A percentile compares a stretch with the other conserved stretches of the same genome.
Evolutionary conservation across 2,888 invertebrate species (phyloP).

Genomic region (Meliscaeva auricollis): DNA sequence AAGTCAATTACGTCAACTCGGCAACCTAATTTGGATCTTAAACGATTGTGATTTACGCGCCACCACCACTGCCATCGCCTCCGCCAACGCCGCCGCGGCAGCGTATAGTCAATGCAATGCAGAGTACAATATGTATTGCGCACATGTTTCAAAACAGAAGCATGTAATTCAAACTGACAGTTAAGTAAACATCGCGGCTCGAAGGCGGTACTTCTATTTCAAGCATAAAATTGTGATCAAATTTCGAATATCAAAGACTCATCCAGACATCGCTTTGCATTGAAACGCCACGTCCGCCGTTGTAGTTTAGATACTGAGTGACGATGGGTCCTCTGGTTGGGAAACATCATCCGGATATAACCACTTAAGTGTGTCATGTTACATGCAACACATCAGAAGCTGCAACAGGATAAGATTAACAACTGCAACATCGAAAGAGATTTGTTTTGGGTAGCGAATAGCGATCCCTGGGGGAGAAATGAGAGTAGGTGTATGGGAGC

Average conservation of each 20-base stretch:
- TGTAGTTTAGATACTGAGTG: conserved; percentile 37
- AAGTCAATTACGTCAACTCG: conserved; percentile 56
- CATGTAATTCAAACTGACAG: conserved; percentile 69
- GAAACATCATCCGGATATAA: conserved; percentile 79
- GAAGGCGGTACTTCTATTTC: conserved; percentile 77
- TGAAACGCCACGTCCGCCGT: background rate
- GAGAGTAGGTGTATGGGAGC: no score
- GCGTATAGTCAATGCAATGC: no score
- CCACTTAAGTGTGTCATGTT: conserved; percentile 77
- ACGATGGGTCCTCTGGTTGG: conserved; percentile 73
- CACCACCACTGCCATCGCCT: background rate
- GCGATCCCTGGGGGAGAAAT: conserved; percentile 25
- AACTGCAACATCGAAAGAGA: conserved; percentile 52
- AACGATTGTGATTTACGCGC: conserved; percentile 70
- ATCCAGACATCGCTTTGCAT: background rate
- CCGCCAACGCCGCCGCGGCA: background rate
- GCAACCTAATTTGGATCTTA: conserved; percentile 67
- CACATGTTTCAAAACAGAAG: conserved; percentile 62
- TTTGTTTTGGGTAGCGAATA: conserved; percentile 33
- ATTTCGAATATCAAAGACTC: conserved; percentile 80
- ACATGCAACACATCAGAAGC: conserved; percentile 65
- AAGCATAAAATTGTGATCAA: conserved; percentile 82
- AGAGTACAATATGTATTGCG: conserved; percentile 3
- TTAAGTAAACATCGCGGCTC: conserved; percentile 49
- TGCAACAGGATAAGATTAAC: conserved; percentile 26